These are phyloP conservation scores for Teleiodes luculella DNA, from an alignment of 2,888 invertebrate genomes.

Conservation along the genomic window DNA sequence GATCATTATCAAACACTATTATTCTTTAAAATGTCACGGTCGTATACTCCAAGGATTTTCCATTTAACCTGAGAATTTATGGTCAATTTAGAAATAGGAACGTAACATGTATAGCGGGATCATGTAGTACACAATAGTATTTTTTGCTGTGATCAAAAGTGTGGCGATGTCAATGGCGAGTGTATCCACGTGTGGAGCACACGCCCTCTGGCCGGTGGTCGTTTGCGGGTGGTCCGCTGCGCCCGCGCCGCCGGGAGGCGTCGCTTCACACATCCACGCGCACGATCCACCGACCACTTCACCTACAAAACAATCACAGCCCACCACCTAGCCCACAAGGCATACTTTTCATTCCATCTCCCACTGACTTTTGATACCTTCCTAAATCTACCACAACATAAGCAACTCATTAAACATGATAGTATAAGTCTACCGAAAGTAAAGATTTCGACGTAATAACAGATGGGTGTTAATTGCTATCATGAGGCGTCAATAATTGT, in stretches of 20 bases:
- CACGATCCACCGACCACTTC: constrained; percentile 36
- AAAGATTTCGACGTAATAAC: constrained; percentile 68
- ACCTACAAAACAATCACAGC: constrained; percentile 27
- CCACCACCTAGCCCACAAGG: constrained; percentile 39
- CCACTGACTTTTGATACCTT: constrained; percentile 35
- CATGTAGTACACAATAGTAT: not conserved
- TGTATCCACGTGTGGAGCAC: constrained; percentile 44
- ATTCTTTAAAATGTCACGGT: constrained; percentile 10
- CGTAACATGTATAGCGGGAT: not conserved
- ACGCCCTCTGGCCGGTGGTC: constrained; percentile 57
- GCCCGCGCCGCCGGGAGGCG: constrained; percentile 59
- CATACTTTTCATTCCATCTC: constrained; percentile 34
- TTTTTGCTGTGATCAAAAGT: not conserved
- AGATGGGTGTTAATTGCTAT: constrained; percentile 77
- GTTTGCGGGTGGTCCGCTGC: constrained; percentile 68
- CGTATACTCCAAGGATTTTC: constrained; percentile 11
- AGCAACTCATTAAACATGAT: constrained; percentile 58
- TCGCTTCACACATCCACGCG: constrained; percentile 65
- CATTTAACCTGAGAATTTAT: constrained; percentile 3
- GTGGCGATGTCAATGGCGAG: constrained; percentile 25
- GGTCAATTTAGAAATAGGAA: not conserved
- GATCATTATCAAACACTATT: constrained; percentile 45
- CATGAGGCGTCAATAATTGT: constrained; percentile 74
- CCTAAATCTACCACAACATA: constrained; percentile 30
- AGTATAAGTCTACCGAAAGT: constrained; percentile 57